Evolutionary conservation across 2,797 vertebrate species (phyloP), one percentile per base, ranked within the genome.

Genomic region (Gobionotothen gibberifrons): DNA sequence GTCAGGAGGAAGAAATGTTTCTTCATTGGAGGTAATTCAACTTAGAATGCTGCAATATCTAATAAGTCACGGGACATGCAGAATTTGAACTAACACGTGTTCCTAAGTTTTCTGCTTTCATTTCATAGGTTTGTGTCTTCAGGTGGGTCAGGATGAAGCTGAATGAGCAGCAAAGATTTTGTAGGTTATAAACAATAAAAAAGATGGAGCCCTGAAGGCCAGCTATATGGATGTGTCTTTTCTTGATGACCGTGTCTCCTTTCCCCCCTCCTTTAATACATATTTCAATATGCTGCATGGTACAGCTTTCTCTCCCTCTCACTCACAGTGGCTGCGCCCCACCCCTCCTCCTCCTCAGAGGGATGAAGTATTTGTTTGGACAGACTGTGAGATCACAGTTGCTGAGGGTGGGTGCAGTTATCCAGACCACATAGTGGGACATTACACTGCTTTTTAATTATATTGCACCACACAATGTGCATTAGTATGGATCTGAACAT

Each of bases 361-460:
- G 69, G 79, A 86, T 87, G 63, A 87, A 78, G 68, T 73, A 85
- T 85, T 86, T 85, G 76, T 85, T 86, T 84, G 78, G 81, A 69
- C 59, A 85, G 81, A 58, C 64, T 52, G 74, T 80, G 72, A 84
- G 69, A 75, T 84, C 78, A 64, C 70, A 74, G 81, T 74, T 22
- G n/a, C 70, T 46, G 26, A 66, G 48, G 85, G 49, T 29, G 22
- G 68, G 32, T 48, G 46, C 64, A 61, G 56, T 48, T 63, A 59
- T 74, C 55, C 59, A 82, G 71, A 79, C 76, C 53, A 4, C 49
- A 79, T 49, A 60, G 65, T 29, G 62, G 68, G 44, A 68, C 59
- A 69, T 64, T 26, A 73, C 61, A 51, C 46, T 57, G 56, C 66
- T 53, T 75, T 81, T 79, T 78, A 75, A 78, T 84, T 57, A 69